Evolutionary conservation across 2,113 vertebrate genomes (phyloP).

Genomic region (Nestor notabilis): DNA sequence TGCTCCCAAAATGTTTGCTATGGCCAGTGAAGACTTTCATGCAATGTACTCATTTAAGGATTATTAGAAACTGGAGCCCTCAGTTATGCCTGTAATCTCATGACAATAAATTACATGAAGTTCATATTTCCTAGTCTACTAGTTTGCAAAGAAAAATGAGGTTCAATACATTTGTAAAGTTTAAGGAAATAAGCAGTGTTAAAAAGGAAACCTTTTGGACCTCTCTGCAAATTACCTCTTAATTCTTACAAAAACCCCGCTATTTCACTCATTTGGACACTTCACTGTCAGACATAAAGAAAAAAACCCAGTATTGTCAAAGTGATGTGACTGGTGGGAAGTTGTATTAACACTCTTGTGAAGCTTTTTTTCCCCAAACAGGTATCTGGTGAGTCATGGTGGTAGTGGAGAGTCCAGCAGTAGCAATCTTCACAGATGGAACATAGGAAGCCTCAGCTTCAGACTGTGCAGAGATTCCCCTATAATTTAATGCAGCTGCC

Average conservation of each 20-base stretch:
- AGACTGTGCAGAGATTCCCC: background rate
- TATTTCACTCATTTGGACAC: background rate
- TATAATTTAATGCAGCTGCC: background rate
- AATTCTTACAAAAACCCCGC: background rate
- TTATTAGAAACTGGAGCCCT: background rate
- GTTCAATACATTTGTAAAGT: background rate
- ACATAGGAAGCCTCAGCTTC: background rate
- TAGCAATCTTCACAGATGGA: background rate
- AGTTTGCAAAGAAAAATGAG: background rate
- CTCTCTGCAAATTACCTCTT: background rate
- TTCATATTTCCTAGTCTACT: background rate
- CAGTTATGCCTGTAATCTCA: background rate
- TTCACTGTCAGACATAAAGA: too few relatives aligned
- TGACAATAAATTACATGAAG: background rate
- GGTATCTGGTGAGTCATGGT: background rate
- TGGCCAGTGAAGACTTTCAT: background rate
- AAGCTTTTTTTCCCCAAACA: background rate
- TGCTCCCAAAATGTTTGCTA: accelerated
- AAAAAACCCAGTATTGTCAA: background rate
- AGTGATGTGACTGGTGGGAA: background rate
- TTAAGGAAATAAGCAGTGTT: background rate
- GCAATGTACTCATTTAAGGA: background rate
- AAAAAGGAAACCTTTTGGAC: background rate
- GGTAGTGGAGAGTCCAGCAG: accelerated
- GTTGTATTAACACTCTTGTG: accelerated